Evolutionary conservation across 2,888 invertebrate species (phyloP).

Genomic region (Agonopterix arenella): DNA sequence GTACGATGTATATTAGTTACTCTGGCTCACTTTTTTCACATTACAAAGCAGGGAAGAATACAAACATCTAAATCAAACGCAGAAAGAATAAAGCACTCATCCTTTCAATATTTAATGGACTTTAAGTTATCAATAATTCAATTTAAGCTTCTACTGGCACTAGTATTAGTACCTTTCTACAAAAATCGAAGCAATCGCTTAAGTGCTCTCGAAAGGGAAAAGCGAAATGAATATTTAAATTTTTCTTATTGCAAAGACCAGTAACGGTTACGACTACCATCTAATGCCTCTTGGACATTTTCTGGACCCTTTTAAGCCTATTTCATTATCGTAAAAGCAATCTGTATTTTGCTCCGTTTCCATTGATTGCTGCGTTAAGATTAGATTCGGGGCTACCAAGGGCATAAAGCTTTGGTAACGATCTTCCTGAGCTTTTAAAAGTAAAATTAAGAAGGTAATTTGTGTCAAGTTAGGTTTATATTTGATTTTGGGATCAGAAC

Average conservation of each 20-base stretch:
- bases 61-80: no score
- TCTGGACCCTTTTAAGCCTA: slow-evolving; percentile 44
- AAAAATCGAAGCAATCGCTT: slow-evolving; percentile 18
- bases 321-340: slow-evolving; percentile 52
- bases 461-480: no score
- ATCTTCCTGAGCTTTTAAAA: no score
- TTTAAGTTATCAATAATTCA: no score
- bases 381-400: slow-evolving; percentile 38
- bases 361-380: slow-evolving; percentile 44
- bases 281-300: slow-evolving; percentile 41
- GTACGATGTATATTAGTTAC: no score
- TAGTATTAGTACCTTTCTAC: not conserved
- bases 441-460: no score
- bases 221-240: slow-evolving; percentile 26
- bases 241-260: slow-evolving; percentile 23
- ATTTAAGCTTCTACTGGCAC: not conserved
- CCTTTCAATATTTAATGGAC: no score
- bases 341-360: slow-evolving; percentile 44
- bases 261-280: slow-evolving; percentile 31
- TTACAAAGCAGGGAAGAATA: no score
- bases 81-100: no score
- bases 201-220: slow-evolving; percentile 17
- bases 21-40: no score
- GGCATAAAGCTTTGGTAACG: slow-evolving; percentile 29
- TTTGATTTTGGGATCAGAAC: no score